Evolutionary conservation across 2,888 invertebrate genomes (phyloP).

Genomic region (Macrosiphum euphorbiae): DNA sequence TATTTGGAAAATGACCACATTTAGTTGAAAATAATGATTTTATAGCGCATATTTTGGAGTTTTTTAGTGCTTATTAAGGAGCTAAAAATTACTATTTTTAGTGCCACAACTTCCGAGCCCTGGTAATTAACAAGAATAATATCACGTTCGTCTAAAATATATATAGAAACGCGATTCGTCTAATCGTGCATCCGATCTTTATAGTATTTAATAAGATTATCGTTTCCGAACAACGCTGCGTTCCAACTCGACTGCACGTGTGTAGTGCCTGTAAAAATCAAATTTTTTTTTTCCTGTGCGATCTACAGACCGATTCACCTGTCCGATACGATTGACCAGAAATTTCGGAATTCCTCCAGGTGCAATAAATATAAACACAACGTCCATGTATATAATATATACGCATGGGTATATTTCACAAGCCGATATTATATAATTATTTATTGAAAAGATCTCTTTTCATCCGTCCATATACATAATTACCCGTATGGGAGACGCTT

Average conservation of each 20-base stretch:
- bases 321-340: background rate
- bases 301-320: background rate
- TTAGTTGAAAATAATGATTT: too few relatives aligned
- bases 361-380: background rate
- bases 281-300: background rate
- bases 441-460: slow-evolving; percentile 11
- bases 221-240: background rate
- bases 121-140: too few relatives aligned
- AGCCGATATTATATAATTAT: background rate
- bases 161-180: background rate
- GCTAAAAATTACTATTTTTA: too few relatives aligned
- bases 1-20: too few relatives aligned
- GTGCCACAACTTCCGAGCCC: too few relatives aligned
- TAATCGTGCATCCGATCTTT: background rate
- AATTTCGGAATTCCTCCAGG: background rate
- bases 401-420: background rate
- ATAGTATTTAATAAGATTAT: background rate
- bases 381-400: too few relatives aligned
- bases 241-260: background rate
- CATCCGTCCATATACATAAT: background rate
- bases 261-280: background rate
- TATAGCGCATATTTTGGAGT: too few relatives aligned
- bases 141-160: background rate
- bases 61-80: too few relatives aligned
- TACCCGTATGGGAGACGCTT: background rate